Base-by-base conservation (phyloP, 2,113 vertebrate genomes). In the Oplegnathus fasciatus region DNA sequence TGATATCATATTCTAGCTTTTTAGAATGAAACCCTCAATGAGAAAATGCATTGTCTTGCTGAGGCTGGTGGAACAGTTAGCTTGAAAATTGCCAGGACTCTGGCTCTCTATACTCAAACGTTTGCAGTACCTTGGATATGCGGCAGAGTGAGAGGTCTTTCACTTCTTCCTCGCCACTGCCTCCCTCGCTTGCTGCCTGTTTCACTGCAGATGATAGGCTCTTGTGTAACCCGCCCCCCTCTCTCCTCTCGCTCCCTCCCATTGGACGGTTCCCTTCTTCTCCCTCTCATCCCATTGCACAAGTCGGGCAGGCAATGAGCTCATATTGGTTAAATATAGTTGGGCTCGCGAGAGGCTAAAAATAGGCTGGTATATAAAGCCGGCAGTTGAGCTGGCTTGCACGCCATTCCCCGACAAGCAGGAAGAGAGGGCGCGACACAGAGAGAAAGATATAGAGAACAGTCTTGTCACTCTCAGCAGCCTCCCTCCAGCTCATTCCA, bases 291-390 rank as follows among this genome's bases (percentile, higher is more conserved):
- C 44, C 85, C 76, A 96, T 95, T 96, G 95, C 95, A 57, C 55
- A 44, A 62, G 6, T 5, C 5, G 18, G 11, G 32, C 44, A 75
- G 80, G 71, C n/a, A 86, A 92, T 95, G 96, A 95, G 92, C 94
- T 95, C 94, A 95, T 94, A 95, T 95, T 95, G 94, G 95, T 94
- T 96, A 95, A 95, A 96, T 94, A 95, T 96, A 95, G 94, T 93
- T 86, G 85, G 86, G 89, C 87, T 90, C 75, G 76, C 66, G 81
- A 34, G 61, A 15, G 62, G 80, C 95, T 96, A 96, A 96, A 96
- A 95, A 96, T 96, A 96, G 94, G 62, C 15, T 28, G 30, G 84
- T 96, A 96, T 96, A 96, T 94, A 96, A 96, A 82, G 37, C 65
- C 32, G 46, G 82, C n/a, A 46, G 82, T 73, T 30, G 60, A 44